Base-by-base conservation (phyloP, 2,797 vertebrate species). In the Diglossa cyanea region DNA sequence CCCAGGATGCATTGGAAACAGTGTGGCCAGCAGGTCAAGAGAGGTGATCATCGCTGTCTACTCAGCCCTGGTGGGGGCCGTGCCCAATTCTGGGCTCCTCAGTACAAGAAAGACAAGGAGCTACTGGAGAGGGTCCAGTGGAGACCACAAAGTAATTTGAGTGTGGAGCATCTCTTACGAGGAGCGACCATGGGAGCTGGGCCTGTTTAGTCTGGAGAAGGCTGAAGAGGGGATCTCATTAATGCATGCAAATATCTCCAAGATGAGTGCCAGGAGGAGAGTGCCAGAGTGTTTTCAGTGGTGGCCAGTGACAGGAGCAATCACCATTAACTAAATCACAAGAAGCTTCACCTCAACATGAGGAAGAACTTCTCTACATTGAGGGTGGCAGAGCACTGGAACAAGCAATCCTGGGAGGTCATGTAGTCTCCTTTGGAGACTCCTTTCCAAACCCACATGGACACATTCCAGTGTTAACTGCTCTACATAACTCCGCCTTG, bases 381-480 rank as follows among this genome's bases (percentile, higher is more conserved):
- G 30, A 70, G 17, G 14, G 28, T 47, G 48, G 30, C 30, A 68
- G 20, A 77, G 9, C 55, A 26, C 11, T 61, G 48, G 33, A 47
- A 70, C 48, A 40, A 10, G 11, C 9, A 2, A 25, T 14, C 55
- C 0, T 0, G 21, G 23, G 30, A 39, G 3, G 6, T 53, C 0
- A 0, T 45, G 24, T 16, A 53, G 30, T 53, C 33, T 33, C 19
- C 28, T 30, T 26, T 45, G 28, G 30, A 61, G 40, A 25, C 3
- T n/a, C n/a, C n/a, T 30, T 68, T 14, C 47, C 28, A 76, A 53
- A 61, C 17, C 8, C 33, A 60, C 28, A 6, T 30, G 40, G 28
- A 44, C 0, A 1, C 0, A 0, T 76, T 68, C 54, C 11, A 6
- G 19, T 47, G 47, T 40, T 2, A 25, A 2, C 20, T 54, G 13